Evolutionary conservation across 2,888 invertebrate genomes (phyloP), one percentile per base, ranked within the genome.

Genomic region (Eupeodes luniger): DNA sequence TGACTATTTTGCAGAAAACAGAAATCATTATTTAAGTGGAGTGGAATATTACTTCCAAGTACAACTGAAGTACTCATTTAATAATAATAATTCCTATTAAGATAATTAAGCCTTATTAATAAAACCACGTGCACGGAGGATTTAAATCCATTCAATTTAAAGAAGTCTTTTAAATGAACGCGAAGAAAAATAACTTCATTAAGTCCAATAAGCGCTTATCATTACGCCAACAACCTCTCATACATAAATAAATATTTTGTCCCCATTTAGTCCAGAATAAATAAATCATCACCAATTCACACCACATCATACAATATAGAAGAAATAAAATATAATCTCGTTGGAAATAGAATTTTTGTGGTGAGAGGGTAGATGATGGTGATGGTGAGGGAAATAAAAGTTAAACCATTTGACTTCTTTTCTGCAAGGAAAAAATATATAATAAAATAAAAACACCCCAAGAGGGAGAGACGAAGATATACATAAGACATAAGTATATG

Each of bases 271-370:
- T 19, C 19, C 16, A 53, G 27, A 14, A 47, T 72, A 57, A 72
- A 72, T 72, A 72, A 72, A 72, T 72, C 47, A 72, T 57, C 47
- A 47, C 10, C 70, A 72, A 27, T 57, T 72, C 57, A 72, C 70
- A 72, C 70, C 70, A 40, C 40, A 40, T 40, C 40, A 40, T 40
- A 40, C 27, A 7, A 57, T 2, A 57, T 57, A 44, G 36, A 14
- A 44, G 53, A 57, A 11, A 36, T 14, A 55, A 7, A 55, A 57
- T 57, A 70, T 57, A 53, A 70, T 70, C 57, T 19, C 7, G 40
- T 27, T 57, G 40, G 44, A 44, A 70, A 19, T 27, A 27, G 47
- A 5, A 44, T 27, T 72, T 55, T 47, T n/a, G 47, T 9, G 19
- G 27, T 5, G 5, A 14, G 14, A 3, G 34, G 5, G 57, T 40